A percentile compares a stretch with the other conserved stretches of the same genome.
These are phyloP conservation scores for Paragorgia papillata DNA, from an alignment of 92 coral and sea anemone genomes.

Conservation along the genomic window DNA sequence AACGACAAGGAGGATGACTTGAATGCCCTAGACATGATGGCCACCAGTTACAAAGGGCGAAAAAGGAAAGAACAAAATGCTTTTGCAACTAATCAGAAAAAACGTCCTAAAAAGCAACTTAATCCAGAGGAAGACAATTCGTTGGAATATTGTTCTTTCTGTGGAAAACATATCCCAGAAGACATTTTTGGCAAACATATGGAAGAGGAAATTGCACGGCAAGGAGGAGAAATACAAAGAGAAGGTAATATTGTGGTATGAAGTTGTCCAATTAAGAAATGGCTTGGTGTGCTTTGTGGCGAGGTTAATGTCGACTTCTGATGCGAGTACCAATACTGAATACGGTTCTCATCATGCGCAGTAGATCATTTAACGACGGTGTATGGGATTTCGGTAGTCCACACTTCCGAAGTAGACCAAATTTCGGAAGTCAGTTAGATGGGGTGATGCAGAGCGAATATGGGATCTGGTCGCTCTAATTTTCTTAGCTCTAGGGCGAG, in stretches of 20 bases:
- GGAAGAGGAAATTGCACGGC: background rate
- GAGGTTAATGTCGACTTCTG: no score
- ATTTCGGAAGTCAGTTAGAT: no score
- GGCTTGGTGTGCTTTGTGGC: no score
- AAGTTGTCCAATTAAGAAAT: background rate
- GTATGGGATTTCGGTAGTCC: no score
- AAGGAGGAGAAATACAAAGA: background rate
- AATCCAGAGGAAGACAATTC: background rate
- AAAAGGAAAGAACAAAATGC: background rate
- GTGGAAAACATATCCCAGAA: constrained; percentile 10
- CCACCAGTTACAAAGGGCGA: constrained; percentile 1
- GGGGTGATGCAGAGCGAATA: no score
- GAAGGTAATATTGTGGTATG: background rate
- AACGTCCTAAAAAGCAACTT: background rate
- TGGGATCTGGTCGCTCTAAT: no score
- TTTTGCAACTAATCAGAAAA: background rate
- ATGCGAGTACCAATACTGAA: no score
- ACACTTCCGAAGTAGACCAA: no score
- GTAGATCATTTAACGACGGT: no score
- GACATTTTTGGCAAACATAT: background rate
- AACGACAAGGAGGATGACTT: background rate
- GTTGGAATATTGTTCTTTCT: background rate
- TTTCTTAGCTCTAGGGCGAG: no score
- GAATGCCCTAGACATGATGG: background rate
- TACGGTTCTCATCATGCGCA: no score